These are phyloP conservation scores for Temnothorax rugatulus DNA, from an alignment of 2,888 invertebrate genomes.

Conservation along the genomic window DNA sequence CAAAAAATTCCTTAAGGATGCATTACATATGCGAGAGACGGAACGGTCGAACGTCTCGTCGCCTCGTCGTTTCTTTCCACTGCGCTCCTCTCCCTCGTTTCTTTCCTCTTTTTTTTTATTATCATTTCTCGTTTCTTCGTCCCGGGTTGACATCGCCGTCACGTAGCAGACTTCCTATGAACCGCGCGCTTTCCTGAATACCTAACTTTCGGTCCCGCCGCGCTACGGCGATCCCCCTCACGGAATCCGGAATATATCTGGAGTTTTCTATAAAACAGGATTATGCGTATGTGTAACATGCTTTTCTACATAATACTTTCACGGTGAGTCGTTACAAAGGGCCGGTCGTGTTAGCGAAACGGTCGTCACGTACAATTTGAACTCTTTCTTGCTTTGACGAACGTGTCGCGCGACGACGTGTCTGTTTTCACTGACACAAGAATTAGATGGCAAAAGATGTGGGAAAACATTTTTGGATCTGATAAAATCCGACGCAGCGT, in stretches of 20 bases:
- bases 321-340: constrained; percentile 4
- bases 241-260: constrained; percentile 53
- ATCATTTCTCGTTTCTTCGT: constrained; percentile 73
- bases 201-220: constrained; percentile 71
- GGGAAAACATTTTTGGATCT: not conserved
- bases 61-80: constrained; percentile 21
- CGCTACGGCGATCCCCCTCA: constrained; percentile 44
- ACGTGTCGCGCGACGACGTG: not conserved
- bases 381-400: not conserved
- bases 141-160: constrained; percentile 81
- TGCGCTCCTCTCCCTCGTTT: constrained; percentile 33
- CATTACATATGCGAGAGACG: constrained; percentile 75
- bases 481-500: not conserved
- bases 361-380: constrained; percentile 13
- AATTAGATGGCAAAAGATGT: not conserved
- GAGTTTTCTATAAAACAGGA: constrained; percentile 51
- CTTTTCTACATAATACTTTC: constrained; percentile 14
- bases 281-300: constrained; percentile 15
- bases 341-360: not conserved
- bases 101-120: constrained; percentile 63
- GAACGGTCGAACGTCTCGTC: constrained; percentile 68
- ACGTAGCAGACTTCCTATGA: constrained; percentile 85
- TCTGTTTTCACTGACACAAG: not conserved
- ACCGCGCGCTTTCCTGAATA: constrained; percentile 79
- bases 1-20: constrained; percentile 38